A percentile compares a stretch with the other conserved stretches of the same genome.
phyloP scores from a whole-genome alignment of 1,140 invertebrate species.

The Periplaneta americana region DNA sequence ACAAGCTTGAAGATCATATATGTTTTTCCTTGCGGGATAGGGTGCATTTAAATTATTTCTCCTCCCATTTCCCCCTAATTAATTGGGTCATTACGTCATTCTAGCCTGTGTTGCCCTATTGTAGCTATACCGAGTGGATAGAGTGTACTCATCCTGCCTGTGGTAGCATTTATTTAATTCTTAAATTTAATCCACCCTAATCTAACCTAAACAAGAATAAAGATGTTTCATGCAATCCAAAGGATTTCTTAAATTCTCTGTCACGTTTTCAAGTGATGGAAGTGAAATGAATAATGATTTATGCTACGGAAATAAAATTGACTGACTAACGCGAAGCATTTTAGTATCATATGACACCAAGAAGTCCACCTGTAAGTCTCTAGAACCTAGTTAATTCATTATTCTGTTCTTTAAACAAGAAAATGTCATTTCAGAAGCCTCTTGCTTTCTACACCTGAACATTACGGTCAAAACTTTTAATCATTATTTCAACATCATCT shows the following conservation, averaged over 20 bases:
- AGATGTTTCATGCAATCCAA: neutral
- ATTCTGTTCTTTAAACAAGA: neutral
- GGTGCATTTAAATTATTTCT: too few relatives aligned
- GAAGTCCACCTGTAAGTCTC: neutral
- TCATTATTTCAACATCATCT: neutral
- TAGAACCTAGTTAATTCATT: neutral
- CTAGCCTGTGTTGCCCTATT: too few relatives aligned
- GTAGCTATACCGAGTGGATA: too few relatives aligned
- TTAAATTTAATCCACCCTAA: neutral
- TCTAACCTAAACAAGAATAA: neutral
- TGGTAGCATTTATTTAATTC: too few relatives aligned
- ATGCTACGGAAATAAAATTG: neutral
- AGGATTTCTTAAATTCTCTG: too few relatives aligned
- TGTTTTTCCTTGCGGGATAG: too few relatives aligned
- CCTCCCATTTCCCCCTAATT: too few relatives aligned
- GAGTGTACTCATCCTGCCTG: too few relatives aligned
- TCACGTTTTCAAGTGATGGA: too few relatives aligned
- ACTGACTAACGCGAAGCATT: neutral
- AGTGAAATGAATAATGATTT: too few relatives aligned
- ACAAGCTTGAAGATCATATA: too few relatives aligned
- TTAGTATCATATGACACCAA: neutral
- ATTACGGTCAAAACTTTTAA: neutral
- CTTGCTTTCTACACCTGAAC: neutral
- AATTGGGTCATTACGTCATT: too few relatives aligned
- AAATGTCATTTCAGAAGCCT: neutral